These are phyloP conservation scores for Mycetomoellerius zeteki DNA, from an alignment of 1,140 invertebrate species.

Conservation along the genomic window DNA sequence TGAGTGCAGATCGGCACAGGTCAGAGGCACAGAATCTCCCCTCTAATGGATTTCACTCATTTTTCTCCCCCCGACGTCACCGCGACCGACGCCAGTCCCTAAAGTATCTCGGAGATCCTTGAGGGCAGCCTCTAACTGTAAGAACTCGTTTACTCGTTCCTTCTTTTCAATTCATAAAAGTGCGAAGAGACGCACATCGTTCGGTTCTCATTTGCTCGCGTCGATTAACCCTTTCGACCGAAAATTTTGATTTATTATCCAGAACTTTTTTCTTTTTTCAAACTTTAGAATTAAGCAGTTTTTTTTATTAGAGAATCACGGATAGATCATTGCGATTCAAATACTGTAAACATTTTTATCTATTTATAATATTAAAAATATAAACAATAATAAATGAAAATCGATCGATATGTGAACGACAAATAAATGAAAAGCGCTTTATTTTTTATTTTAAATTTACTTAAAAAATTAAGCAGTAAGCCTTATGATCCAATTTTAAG, in stretches of 20 bases:
- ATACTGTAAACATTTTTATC: neutral
- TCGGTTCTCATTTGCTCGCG: neutral
- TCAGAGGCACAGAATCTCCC: slow-evolving; percentile 78
- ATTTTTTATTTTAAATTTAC: too few relatives aligned
- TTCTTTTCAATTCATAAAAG: neutral
- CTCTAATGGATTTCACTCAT: slow-evolving; percentile 87
- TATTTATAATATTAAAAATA: neutral
- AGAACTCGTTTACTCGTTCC: slow-evolving; percentile 66
- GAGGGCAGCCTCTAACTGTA: slow-evolving; percentile 35
- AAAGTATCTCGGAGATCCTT: slow-evolving; percentile 72
- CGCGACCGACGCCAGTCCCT: slow-evolving; percentile 75
- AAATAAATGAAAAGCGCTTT: too few relatives aligned
- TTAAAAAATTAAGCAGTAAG: too few relatives aligned
- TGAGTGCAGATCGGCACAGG: slow-evolving; percentile 71
- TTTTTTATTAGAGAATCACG: neutral
- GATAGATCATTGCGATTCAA: neutral
- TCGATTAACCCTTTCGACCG: neutral
- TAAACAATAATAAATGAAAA: too few relatives aligned
- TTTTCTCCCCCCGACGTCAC: slow-evolving; percentile 83
- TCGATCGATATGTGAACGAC: too few relatives aligned
- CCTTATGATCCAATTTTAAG: too few relatives aligned
- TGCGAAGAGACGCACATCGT: neutral
- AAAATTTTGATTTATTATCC: neutral
- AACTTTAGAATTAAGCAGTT: neutral
- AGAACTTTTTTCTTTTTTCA: neutral